Conservation (phyloP, 2,797 vertebrate genomes). For the Mormyrops attenuatus region DNA sequence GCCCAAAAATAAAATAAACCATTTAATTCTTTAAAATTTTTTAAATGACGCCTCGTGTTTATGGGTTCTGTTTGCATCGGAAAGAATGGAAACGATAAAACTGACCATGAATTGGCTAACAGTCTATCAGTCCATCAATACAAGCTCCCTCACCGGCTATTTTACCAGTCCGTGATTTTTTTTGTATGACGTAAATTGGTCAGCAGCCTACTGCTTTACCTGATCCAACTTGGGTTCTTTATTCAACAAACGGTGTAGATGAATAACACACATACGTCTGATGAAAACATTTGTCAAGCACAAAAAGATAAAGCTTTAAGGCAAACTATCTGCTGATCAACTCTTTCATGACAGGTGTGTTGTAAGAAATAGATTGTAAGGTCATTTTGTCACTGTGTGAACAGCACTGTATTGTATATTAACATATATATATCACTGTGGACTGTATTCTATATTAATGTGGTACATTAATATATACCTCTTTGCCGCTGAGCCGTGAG, state of each 20-base stretch:
- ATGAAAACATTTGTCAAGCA: neutral
- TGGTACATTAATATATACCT: no score
- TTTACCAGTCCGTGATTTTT: neutral
- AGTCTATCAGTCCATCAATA: neutral
- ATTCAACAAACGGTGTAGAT: neutral
- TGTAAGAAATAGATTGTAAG: neutral
- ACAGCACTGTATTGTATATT: no score
- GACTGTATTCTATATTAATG: no score
- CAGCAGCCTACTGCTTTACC: neutral
- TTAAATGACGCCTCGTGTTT: neutral
- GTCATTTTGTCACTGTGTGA: neutral
- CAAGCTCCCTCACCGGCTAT: no score
- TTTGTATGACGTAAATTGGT: neutral
- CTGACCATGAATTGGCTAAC: neutral
- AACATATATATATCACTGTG: no score
- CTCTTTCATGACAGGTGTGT: neutral
- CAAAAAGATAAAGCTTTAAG: neutral
- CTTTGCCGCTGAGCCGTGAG: no score
- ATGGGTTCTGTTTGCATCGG: neutral
- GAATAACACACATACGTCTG: neutral
- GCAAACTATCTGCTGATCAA: neutral
- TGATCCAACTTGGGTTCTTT: neutral
- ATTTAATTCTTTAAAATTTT: neutral
- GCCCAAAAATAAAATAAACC: neutral
- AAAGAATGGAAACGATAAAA: neutral